Conservation (phyloP, 2,797 vertebrate genomes). For the Alosa sapidissima region DNA sequence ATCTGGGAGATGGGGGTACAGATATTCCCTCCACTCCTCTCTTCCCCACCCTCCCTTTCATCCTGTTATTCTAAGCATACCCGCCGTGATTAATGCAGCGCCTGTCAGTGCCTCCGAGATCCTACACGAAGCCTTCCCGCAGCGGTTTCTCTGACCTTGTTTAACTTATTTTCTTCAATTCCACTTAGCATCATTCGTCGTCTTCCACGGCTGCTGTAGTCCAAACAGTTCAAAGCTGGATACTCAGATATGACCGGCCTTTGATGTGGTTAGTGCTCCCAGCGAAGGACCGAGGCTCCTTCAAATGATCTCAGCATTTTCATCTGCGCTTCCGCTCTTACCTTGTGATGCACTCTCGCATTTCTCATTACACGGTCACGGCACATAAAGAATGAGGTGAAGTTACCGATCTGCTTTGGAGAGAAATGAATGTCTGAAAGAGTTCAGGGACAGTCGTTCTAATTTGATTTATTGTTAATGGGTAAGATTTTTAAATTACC, state of each 20-base stretch:
- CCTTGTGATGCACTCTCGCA: slow-evolving; percentile 12
- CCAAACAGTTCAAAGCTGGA: slow-evolving; percentile 15
- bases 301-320: slow-evolving; percentile 13
- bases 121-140: not conserved
- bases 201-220: slow-evolving; percentile 6
- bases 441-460: not conserved
- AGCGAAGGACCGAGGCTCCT: slow-evolving; percentile 14
- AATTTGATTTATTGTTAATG: not conserved
- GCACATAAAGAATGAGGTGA: slow-evolving; percentile 42
- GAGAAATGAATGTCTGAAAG: slow-evolving; percentile 73
- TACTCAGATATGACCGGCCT: slow-evolving; percentile 3
- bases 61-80: slow-evolving; percentile 23
- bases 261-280: slow-evolving; percentile 5
- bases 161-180: slow-evolving; percentile 26
- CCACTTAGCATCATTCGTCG: slow-evolving; percentile 4
- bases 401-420: slow-evolving; percentile 67
- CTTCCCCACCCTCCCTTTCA: not conserved
- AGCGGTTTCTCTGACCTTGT: slow-evolving; percentile 11
- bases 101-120: slow-evolving; percentile 7
- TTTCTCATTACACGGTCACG: slow-evolving; percentile 22
- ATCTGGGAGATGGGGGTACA: slow-evolving; percentile 31
- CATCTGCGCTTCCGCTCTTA: not conserved
- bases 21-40: not conserved
- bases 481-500: not conserved
- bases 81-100: not conserved